These are phyloP conservation scores for Marasmarcha lunaedactyla DNA, from an alignment of 2,888 invertebrate species.

Conservation along the genomic window DNA sequence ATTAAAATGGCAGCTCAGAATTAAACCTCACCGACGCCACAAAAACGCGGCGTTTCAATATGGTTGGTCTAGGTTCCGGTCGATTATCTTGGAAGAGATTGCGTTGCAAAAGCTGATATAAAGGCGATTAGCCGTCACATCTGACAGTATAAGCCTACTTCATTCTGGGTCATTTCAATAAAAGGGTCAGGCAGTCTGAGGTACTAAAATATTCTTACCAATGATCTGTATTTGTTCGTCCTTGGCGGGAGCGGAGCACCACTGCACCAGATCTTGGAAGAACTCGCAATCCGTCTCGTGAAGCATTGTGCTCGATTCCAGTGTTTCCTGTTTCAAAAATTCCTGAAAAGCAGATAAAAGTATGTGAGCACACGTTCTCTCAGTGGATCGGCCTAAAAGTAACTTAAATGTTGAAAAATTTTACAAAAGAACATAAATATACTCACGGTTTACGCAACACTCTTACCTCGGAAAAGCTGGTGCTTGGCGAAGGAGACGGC, in stretches of 20 bases:
- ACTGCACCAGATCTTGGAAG: conserved; percentile 77
- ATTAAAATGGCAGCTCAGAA: too few species aligned
- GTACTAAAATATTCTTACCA: conserved; percentile 32
- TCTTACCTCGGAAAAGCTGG: conserved; percentile 62
- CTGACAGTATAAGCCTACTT: too few species aligned
- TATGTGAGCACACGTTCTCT: conserved; percentile 14
- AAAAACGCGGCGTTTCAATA: too few species aligned
- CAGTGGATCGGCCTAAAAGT: conserved; percentile 24
- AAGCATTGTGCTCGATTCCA: conserved; percentile 53
- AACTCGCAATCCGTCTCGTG: conserved; percentile 73
- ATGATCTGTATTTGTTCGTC: conserved; percentile 58
- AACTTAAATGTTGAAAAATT: neutral
- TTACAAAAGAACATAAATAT: conserved; percentile 10
- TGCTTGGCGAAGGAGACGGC: conserved; percentile 31
- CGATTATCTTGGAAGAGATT: too few species aligned
- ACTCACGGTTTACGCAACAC: conserved; percentile 41
- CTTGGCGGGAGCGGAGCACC: conserved; percentile 68
- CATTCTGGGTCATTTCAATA: too few species aligned
- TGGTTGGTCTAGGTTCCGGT: too few species aligned
- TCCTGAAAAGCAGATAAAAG: conserved; percentile 43
- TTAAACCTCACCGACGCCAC: too few species aligned
- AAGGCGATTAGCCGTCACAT: too few species aligned
- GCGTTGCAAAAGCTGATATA: too few species aligned
- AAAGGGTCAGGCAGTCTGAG: too few species aligned
- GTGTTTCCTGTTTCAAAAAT: conserved; percentile 55